Evolutionary conservation across 2,888 invertebrate genomes (phyloP).

Genomic region (Doris montereyensis): DNA sequence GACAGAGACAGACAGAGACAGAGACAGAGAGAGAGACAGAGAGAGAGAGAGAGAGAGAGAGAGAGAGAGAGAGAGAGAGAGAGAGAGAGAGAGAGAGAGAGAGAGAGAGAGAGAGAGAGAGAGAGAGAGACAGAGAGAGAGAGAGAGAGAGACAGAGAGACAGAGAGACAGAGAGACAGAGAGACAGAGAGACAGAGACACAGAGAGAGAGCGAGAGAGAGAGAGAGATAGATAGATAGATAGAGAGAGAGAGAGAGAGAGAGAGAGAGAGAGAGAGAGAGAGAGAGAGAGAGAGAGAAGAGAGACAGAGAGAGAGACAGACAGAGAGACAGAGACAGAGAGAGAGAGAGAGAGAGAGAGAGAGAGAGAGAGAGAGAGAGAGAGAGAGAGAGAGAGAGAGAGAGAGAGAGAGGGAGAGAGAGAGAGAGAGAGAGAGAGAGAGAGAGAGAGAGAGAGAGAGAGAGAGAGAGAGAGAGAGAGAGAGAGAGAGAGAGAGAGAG

Average conservation of each 20-base stretch:
- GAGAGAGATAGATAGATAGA: no score
- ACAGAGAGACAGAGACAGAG: background rate
- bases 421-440: slow-evolving; percentile 29
- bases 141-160: background rate
- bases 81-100: slow-evolving; percentile 36
- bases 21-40: background rate
- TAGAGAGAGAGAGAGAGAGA: slow-evolving; percentile 14
- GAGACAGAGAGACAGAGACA: background rate
- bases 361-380: background rate
- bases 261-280: slow-evolving; percentile 22
- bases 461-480: slow-evolving; percentile 27
- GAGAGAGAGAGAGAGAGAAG: background rate
- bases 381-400: background rate
- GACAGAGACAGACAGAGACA: background rate
- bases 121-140: no score
- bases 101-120: slow-evolving; percentile 28
- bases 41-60: slow-evolving; percentile 16
- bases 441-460: slow-evolving; percentile 35
- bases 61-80: slow-evolving; percentile 25
- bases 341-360: background rate
- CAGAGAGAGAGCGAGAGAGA: no score
- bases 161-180: background rate
- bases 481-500: background rate
- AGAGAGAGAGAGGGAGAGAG: slow-evolving; percentile 13
- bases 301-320: background rate